phyloP scores from a whole-genome alignment of 2,888 invertebrate species.

The Archaeoteleia sp. region DNA sequence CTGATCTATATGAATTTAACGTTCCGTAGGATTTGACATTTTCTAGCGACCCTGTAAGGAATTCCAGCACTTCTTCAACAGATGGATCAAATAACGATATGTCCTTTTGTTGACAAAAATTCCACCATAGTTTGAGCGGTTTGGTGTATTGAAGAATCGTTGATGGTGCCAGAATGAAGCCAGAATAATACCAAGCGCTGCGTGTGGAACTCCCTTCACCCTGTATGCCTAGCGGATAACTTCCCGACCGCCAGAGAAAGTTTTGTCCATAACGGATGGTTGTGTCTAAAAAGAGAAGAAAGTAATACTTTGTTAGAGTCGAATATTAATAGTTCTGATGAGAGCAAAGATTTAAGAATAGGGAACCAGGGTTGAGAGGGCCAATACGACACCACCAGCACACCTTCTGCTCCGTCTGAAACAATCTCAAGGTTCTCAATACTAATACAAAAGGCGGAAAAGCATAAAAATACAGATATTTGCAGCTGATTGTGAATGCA shows the following conservation, averaged over 20 bases:
- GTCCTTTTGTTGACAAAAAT: neutral
- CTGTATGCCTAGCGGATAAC: slow-evolving; percentile 1
- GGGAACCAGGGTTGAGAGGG: slow-evolving; percentile 7
- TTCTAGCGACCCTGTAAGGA: neutral
- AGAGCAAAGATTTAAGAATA: neutral
- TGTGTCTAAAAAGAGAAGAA: slow-evolving; percentile 11
- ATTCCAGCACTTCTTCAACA: neutral
- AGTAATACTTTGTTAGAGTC: neutral
- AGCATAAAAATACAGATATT: slow-evolving; percentile 54
- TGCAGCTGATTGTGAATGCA: slow-evolving; percentile 56
- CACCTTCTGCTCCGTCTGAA: slow-evolving; percentile 51
- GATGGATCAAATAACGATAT: neutral
- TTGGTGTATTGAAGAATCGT: no score
- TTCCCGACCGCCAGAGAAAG: slow-evolving; percentile 10
- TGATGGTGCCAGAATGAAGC: neutral
- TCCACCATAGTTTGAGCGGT: slow-evolving; percentile 3
- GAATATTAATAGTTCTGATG: no score
- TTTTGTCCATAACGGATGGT: neutral
- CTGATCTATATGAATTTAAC: slow-evolving; percentile 10
- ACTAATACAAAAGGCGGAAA: slow-evolving; percentile 46
- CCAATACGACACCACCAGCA: slow-evolving; percentile 10
- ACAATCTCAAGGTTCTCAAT: slow-evolving; percentile 30
- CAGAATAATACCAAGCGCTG: neutral
- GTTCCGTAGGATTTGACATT: slow-evolving; percentile 1
- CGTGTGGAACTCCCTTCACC: slow-evolving; percentile 4